These are phyloP conservation scores for Sesia apiformis DNA, from an alignment of 2,888 invertebrate genomes.

Conservation along the genomic window DNA sequence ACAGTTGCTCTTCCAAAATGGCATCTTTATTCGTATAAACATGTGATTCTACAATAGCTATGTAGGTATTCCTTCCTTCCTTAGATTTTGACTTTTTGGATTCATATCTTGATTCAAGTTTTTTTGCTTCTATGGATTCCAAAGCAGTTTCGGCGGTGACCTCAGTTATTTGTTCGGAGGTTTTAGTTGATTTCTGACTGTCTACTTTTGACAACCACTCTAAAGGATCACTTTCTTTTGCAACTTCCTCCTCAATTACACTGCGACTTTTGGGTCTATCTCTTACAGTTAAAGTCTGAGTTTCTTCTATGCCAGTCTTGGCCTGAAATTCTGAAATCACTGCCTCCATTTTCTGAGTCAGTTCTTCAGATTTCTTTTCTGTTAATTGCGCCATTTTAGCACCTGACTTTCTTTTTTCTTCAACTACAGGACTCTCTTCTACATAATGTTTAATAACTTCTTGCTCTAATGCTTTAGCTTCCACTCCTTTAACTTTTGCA, in stretches of 20 bases:
- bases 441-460: constrained; percentile 3
- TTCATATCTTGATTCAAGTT: constrained; percentile 11
- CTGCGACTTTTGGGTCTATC: constrained; percentile 39
- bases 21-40: constrained; percentile 57
- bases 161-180: constrained; percentile 19
- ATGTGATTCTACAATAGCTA: constrained; percentile 61
- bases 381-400: constrained; percentile 53
- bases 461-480: constrained; percentile 7
- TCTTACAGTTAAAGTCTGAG: constrained; percentile 13
- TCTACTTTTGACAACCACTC: constrained; percentile 41
- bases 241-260: constrained; percentile 36
- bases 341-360: constrained; percentile 50
- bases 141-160: constrained; percentile 7
- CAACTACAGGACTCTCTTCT: constrained; percentile 4
- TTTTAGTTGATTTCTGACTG: constrained; percentile 10
- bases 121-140: not conserved
- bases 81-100: constrained; percentile 19
- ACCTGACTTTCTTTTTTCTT: constrained; percentile 26
- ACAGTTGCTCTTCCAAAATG: constrained; percentile 37
- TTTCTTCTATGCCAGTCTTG: constrained; percentile 35
- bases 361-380: constrained; percentile 45
- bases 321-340: constrained; percentile 56
- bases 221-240: constrained; percentile 33
- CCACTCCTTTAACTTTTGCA: constrained; percentile 4
- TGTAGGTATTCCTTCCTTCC: constrained; percentile 40